Evolutionary conservation across 2,888 invertebrate genomes (phyloP).

Genomic region (Polydrusus tereticollis): DNA sequence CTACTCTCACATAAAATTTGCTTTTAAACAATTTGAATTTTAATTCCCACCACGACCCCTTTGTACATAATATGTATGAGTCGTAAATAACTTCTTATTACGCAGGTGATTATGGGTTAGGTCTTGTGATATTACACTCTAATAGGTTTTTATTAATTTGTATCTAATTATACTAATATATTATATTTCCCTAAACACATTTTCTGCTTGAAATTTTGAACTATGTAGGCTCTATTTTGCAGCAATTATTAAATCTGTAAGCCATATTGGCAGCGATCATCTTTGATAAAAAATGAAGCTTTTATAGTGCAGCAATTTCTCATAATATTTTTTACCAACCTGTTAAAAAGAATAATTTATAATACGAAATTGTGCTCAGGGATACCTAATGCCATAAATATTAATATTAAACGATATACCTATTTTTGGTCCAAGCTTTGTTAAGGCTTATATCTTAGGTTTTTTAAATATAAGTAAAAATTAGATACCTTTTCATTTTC

Average conservation of each 20-base stretch:
- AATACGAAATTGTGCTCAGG: constrained; percentile 5
- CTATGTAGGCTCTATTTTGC: neutral
- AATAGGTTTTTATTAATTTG: constrained; percentile 34
- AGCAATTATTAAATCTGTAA: neutral
- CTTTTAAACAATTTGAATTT: neutral
- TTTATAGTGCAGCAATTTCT: no score
- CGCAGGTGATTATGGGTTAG: constrained; percentile 40
- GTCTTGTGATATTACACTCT: constrained; percentile 44
- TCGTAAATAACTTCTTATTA: constrained; percentile 25
- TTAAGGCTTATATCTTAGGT: constrained; percentile 15
- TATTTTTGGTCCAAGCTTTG: constrained; percentile 24
- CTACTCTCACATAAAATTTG: neutral
- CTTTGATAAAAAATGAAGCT: neutral
- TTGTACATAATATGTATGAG: neutral
- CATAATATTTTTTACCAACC: neutral
- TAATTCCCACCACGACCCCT: neutral
- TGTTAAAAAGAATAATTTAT: neutral
- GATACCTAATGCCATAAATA: constrained; percentile 11
- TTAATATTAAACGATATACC: neutral
- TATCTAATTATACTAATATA: constrained; percentile 13
- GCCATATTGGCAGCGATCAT: neutral
- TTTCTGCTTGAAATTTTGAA: neutral
- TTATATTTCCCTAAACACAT: constrained; percentile 2
- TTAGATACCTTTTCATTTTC: neutral
- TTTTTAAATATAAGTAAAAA: constrained; percentile 18